These are phyloP conservation scores for Calosoma granatense DNA, from an alignment of 1,140 invertebrate genomes.

Conservation along the genomic window DNA sequence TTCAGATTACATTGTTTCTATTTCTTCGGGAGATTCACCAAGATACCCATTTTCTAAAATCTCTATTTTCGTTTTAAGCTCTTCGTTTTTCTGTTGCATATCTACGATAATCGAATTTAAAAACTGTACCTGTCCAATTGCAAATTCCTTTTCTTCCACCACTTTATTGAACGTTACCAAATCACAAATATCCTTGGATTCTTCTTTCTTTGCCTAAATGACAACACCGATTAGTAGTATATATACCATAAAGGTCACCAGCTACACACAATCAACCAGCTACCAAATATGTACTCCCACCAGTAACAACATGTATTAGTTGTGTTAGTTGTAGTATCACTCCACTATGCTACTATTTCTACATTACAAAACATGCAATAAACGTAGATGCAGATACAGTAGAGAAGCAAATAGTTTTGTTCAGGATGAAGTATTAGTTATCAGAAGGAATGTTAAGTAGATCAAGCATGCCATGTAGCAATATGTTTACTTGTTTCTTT, in stretches of 20 bases:
- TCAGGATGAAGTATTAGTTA: too few species aligned
- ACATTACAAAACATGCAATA: too few species aligned
- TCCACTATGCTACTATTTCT: too few species aligned
- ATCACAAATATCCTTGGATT: not conserved
- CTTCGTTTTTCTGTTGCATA: constrained; percentile 86
- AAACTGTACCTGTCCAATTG: constrained; percentile 76
- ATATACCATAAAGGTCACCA: too few species aligned
- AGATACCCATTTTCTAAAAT: constrained; percentile 53
- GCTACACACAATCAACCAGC: too few species aligned
- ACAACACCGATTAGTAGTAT: too few species aligned
- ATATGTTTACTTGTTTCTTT: constrained; percentile 24
- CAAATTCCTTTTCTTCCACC: constrained; percentile 53
- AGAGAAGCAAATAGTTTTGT: too few species aligned
- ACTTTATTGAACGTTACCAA: constrained; percentile 32
- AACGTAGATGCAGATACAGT: too few species aligned
- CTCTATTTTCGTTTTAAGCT: constrained; percentile 65
- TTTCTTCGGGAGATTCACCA: constrained; percentile 47
- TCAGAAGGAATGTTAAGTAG: too few species aligned
- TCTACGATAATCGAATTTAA: constrained; percentile 94
- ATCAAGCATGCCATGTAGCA: constrained; percentile 30
- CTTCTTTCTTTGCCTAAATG: not conserved
- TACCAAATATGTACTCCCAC: too few species aligned
- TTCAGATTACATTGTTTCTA: constrained; percentile 49
- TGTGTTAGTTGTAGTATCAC: too few species aligned
- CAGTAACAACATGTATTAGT: too few species aligned